Evolutionary conservation across 2,888 invertebrate species (phyloP).

Genomic region (Fissipunctia ypsillon): DNA sequence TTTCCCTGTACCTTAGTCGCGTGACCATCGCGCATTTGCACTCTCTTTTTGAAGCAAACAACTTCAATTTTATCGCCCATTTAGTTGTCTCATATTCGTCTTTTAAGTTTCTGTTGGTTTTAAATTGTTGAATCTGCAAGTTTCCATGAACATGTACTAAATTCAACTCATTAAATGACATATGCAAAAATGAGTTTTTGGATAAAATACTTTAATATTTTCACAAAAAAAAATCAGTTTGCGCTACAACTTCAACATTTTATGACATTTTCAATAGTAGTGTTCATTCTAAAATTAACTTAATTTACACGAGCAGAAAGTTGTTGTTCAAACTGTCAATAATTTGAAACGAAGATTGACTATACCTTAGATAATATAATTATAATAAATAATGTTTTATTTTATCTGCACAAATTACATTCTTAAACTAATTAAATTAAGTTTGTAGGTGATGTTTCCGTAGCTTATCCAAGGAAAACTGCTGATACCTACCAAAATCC

Average conservation of each 20-base stretch:
- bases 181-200: neutral
- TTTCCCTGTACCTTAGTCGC: constrained; percentile 1
- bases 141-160: neutral
- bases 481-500: no score
- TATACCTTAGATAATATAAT: neutral
- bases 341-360: neutral
- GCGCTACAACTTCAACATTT: accelerated
- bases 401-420: neutral
- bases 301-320: neutral
- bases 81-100: neutral
- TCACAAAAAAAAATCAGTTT: neutral
- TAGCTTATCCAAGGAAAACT: neutral
- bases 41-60: neutral
- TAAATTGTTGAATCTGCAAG: neutral
- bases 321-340: neutral
- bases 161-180: neutral
- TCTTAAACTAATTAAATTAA: no score
- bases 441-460: no score
- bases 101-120: neutral
- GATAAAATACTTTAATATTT: neutral
- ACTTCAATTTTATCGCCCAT: neutral
- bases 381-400: neutral
- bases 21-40: neutral
- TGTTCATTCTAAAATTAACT: neutral
- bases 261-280: neutral